Percentiles rank a stretch among this genome's conserved stretches.
Conservation (phyloP, 2,888 invertebrate genomes). For the Noctua comes region DNA sequence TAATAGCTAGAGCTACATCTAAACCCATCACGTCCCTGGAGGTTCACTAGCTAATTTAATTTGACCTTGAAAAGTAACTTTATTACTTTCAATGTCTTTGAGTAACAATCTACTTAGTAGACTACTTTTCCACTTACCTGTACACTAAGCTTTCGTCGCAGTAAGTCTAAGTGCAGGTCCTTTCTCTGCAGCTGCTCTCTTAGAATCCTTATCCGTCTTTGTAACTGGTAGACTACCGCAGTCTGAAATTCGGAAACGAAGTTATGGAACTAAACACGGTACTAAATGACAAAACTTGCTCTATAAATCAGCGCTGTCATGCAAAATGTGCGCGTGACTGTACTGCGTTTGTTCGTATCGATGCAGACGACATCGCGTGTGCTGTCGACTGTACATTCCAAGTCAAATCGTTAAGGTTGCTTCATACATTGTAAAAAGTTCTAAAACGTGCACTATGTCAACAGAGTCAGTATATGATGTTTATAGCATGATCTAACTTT, state of each 20-base stretch:
- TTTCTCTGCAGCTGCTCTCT: constrained; percentile 97
- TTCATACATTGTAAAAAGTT: constrained; percentile 25
- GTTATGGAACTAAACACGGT: constrained; percentile 33
- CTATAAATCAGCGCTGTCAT: constrained; percentile 45
- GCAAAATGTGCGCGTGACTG: constrained; percentile 57
- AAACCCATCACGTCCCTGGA: neutral
- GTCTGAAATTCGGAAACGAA: constrained; percentile 89
- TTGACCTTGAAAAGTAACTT: neutral
- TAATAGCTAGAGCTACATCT: too few relatives aligned
- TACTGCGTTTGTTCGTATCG: constrained; percentile 35
- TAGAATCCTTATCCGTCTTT: constrained; percentile 95
- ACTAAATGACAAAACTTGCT: constrained; percentile 44
- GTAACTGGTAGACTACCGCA: constrained; percentile 96
- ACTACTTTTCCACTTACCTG: constrained; percentile 89
- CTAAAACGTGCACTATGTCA: constrained; percentile 23
- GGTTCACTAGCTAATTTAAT: neutral
- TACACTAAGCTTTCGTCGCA: constrained; percentile 95
- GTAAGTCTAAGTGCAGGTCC: constrained; percentile 97
- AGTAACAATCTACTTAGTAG: neutral
- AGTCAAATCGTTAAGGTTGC: constrained; percentile 29
- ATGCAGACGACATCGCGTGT: constrained; percentile 54
- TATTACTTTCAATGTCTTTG: neutral
- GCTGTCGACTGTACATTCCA: constrained; percentile 35
- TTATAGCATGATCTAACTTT: constrained; percentile 7
- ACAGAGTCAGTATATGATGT: neutral